phyloP scores from a whole-genome alignment of 2,797 vertebrate species.

The Acipenser transmontanus region DNA sequence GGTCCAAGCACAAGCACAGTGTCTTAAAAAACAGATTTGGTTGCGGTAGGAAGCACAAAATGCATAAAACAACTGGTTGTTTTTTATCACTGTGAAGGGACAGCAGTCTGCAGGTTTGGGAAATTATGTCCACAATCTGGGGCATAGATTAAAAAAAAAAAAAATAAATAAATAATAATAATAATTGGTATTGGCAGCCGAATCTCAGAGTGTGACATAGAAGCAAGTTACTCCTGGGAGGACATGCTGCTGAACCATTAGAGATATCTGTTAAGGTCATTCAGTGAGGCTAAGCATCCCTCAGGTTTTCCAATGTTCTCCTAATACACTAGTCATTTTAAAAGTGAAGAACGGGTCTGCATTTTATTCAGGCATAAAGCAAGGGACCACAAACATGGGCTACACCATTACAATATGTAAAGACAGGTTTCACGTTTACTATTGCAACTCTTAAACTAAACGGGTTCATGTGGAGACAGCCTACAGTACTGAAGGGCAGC shows the following conservation, averaged over 20 bases:
- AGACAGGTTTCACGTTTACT: too few species aligned
- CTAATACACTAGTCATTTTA: constrained; percentile 7
- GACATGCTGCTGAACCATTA: not conserved
- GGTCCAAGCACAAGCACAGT: not conserved
- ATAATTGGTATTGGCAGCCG: too few species aligned
- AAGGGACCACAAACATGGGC: too few species aligned
- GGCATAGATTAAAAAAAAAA: not conserved
- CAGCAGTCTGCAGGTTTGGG: not conserved
- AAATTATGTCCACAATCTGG: not conserved
- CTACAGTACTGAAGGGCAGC: too few species aligned
- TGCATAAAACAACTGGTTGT: not conserved
- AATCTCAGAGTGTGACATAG: too few species aligned
- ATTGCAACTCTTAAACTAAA: too few species aligned
- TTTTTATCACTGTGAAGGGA: not conserved
- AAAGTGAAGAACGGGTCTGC: too few species aligned
- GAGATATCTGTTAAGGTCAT: not conserved
- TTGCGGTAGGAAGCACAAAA: not conserved
- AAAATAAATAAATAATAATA: too few species aligned
- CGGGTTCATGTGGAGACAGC: too few species aligned
- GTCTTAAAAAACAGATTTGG: not conserved
- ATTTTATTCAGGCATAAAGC: too few species aligned
- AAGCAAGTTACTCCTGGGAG: not conserved
- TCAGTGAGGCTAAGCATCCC: not conserved
- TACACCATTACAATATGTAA: too few species aligned
- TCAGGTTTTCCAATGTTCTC: constrained; percentile 8